Percentiles rank a stretch among this genome's conserved stretches.
Evolutionary conservation across 2,797 vertebrate genomes (phyloP).

Genomic region (Moxostoma hubbsi): DNA sequence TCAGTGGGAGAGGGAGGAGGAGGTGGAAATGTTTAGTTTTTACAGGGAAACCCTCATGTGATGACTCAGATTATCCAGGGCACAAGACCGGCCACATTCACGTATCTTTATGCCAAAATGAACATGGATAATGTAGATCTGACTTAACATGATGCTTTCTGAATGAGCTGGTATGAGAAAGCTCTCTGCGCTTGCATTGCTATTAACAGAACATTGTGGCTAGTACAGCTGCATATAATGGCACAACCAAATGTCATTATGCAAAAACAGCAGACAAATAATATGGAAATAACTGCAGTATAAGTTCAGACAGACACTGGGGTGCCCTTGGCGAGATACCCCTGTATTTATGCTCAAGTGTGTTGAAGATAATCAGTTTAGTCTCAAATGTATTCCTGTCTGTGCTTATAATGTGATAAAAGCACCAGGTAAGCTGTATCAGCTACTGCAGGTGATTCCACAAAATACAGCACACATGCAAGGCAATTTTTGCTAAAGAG

Average conservation of each 20-base stretch:
- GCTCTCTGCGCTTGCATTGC: constrained; percentile 12
- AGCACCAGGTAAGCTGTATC: constrained; percentile 4
- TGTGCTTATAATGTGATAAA: constrained; percentile 17
- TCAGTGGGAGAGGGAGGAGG: constrained; percentile 58
- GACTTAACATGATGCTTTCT: constrained; percentile 41
- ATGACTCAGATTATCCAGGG: constrained; percentile 74
- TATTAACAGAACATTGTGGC: constrained; percentile 9
- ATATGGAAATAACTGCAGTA: neutral
- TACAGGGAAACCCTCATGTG: constrained; percentile 67
- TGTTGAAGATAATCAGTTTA: constrained; percentile 15
- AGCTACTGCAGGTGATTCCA: neutral
- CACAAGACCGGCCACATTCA: constrained; percentile 59
- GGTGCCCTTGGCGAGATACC: neutral
- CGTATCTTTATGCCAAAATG: constrained; percentile 71
- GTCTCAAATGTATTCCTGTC: constrained; percentile 2
- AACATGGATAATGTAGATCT: constrained; percentile 69
- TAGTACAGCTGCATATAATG: too few species aligned
- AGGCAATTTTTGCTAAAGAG: neutral
- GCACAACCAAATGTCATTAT: neutral
- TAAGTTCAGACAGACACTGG: neutral
- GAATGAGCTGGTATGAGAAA: constrained; percentile 46
- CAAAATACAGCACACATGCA: constrained; percentile 5
- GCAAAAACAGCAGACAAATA: neutral
- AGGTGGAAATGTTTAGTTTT: constrained; percentile 63
- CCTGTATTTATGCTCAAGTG: neutral